phyloP scores from a whole-genome alignment of 2,113 vertebrate genomes.

The Coreoperca whiteheadi region DNA sequence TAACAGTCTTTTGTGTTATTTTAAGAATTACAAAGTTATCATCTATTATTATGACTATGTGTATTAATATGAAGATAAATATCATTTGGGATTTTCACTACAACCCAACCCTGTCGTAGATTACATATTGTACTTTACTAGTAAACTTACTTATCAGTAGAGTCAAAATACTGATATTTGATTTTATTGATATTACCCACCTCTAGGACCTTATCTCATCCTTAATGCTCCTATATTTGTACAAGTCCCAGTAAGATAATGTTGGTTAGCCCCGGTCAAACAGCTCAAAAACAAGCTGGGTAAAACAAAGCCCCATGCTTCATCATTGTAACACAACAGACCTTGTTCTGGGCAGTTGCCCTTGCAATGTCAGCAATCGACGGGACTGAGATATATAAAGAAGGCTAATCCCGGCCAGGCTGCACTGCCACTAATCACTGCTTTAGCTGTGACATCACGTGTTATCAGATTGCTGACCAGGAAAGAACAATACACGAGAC shows the following conservation, averaged over 20 bases:
- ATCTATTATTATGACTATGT: not conserved
- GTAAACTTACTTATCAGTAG: not conserved
- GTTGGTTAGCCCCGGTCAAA: conserved; percentile 1
- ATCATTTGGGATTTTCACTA: not conserved
- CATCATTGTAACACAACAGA: conserved; percentile 59
- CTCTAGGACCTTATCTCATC: not conserved
- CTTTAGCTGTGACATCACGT: conserved; percentile 69
- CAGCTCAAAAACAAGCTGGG: conserved; percentile 25
- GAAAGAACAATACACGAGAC: conserved; percentile 24
- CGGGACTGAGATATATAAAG: conserved; percentile 71
- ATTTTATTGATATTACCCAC: not conserved
- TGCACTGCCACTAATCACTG: conserved; percentile 47
- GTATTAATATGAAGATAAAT: not conserved
- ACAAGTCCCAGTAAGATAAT: conserved; percentile 8
- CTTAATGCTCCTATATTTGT: not conserved
- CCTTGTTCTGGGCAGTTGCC: conserved; percentile 39
- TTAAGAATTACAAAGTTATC: not conserved
- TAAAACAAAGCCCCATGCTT: conserved; percentile 53
- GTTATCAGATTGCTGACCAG: conserved; percentile 48
- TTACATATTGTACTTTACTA: not conserved
- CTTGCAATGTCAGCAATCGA: conserved; percentile 67
- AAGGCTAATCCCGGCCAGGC: conserved; percentile 68
- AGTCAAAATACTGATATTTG: not conserved
- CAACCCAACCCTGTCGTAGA: not conserved
- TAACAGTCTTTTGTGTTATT: not conserved